Evolutionary conservation across 2,797 vertebrate genomes (phyloP), one percentile per base, ranked within the genome.

Genomic region (Heliangelus exortis): DNA sequence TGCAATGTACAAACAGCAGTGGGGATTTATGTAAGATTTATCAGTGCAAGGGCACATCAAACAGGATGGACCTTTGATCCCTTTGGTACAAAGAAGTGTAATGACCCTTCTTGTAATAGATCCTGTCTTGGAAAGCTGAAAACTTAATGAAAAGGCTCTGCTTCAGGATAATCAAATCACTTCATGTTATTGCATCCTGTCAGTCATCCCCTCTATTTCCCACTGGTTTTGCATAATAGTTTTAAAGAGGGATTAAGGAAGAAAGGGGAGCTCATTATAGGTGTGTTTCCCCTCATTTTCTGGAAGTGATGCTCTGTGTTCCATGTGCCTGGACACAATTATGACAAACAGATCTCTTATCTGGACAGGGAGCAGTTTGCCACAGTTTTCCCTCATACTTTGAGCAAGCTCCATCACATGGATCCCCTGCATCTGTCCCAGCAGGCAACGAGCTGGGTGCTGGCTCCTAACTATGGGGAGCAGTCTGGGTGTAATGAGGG

Each of bases 61-160:
- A 59, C 41, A 54, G n/a, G 59, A 51, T 55, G 51, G 36, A 74
- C 77, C 41, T 78, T 78, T 78, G 69, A 85, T 90, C 36, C 29
- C 10, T 92, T 92, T 62, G 63, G 28, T 65, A 75, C 31, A 59
- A 55, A 84, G 55, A 72, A 79, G 51, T 79, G 78, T 82, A 79
- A 86, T 95, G 80, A 88, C 45, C 73, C 36, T 84, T 87, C 71
- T 80, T 71, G 69, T 79, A 92, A 93, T 57, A 84, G 81, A 90
- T 95, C 75, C 66, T 95, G 71, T 90, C 71, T 45, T 84, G 50
- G 84, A 90, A 96, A 91, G 89, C 87, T 93, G 41, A 93, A 87
- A 92, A 82, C 71, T 91, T 95, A 96, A 96, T 95, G 80, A 93
- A 94, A 92, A 95, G 77, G 72, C 82, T 96, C 66, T 96, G 76